Evolutionary conservation across 1,140 invertebrate species (phyloP), one percentile per base, ranked within the genome.

Genomic region (Helicoverpa armigera): DNA sequence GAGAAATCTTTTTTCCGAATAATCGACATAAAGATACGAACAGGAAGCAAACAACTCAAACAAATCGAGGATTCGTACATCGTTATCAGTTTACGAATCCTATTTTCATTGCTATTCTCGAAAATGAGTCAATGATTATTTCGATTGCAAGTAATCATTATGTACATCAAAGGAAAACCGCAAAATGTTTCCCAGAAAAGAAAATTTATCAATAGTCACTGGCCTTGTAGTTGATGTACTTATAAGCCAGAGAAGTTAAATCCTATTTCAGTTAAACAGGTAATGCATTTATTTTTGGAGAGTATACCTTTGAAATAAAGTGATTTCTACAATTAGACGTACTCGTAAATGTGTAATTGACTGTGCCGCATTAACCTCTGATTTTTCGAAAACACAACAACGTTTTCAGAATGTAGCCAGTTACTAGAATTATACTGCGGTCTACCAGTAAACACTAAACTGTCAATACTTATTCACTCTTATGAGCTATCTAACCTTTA

Each of bases 401-500:
- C 53, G 18, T 70, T 70, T 70, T 29, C 13, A 29, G 50, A 70
- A 70, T 51, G 14, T 54, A 53, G 48, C 7, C 10, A 18, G 67
- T 54, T 53, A 51, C 35, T 23, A 53, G 67, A 53, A 53, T 70
- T 11, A 70, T 50, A 29, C 12, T 70, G 67, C 67, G 63, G 63
- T 67, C 16, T 18, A 23, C 50, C 51, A 54, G 67, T 70, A 54
- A 53, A 54, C 23, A 29, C 23, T 53, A 18, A 67, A 50, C 67
- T 70, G 67, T 70, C 67, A 31, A 50, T 53, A 70, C 35, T 67
- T 18, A 67, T 67, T 67, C 63, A 67, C 43, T 67, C 63, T 70
- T 70, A 70, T 70, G 67, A 70, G 50, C 67, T 51, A 11, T 69
- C 43, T 70, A 50, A 70, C 67, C 67, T 70, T 70, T 70, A 70